Evolutionary conservation across 2,113 vertebrate species (phyloP).

Genomic region (Heterochromis multidens): DNA sequence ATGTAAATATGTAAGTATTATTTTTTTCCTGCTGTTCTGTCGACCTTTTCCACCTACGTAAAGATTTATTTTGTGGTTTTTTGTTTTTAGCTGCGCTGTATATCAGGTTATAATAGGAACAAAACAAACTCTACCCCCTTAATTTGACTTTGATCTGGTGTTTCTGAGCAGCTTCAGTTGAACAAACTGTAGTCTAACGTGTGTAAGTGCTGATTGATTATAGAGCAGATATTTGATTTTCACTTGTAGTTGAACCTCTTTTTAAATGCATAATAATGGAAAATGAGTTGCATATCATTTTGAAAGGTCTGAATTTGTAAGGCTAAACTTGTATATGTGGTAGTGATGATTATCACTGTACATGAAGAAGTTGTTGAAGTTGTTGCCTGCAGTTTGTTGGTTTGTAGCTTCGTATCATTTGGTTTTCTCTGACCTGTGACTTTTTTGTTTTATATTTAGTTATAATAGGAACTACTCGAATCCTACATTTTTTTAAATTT

Average conservation of each 20-base stretch:
- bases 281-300: too few relatives aligned
- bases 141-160: background rate
- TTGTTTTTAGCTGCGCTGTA: background rate
- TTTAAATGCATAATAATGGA: background rate
- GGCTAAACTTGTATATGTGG: background rate
- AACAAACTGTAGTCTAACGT: background rate
- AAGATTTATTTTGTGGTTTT: background rate
- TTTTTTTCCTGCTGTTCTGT: background rate
- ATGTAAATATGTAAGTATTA: background rate
- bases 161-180: background rate
- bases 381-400: too few relatives aligned
- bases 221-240: background rate
- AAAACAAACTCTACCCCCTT: background rate
- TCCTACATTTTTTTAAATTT: too few relatives aligned
- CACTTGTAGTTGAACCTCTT: background rate
- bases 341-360: background rate
- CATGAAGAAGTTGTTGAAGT: too few relatives aligned
- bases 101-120: background rate
- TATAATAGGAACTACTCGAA: too few relatives aligned
- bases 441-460: too few relatives aligned
- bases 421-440: too few relatives aligned
- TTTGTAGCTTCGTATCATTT: too few relatives aligned
- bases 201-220: background rate
- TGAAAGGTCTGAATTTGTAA: background rate
- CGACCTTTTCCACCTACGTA: background rate